Base-by-base conservation (phyloP, 2,888 invertebrate genomes). In the Sinodicranocentrus sp. region DNA sequence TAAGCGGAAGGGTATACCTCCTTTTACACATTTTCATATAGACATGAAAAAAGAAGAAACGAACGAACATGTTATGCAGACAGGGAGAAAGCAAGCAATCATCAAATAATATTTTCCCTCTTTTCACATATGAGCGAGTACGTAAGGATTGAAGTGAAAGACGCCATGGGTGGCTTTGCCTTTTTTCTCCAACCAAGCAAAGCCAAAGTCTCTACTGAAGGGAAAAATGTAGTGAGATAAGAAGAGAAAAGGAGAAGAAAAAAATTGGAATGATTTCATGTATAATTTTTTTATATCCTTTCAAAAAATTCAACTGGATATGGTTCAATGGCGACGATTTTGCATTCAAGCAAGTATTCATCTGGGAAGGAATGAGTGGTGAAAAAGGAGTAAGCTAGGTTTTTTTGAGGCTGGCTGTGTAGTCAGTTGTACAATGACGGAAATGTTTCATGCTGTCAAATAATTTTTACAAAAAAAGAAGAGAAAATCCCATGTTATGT, bases 161-260 rank as follows among this genome's bases (percentile, higher is more conserved):
- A 61, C 61, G 33, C 61, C 2, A 61, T 61, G 61, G 61, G 61
- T 61, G 61, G 61, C 28, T 61, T 59, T 48, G 28, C 61, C 15
- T 33, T 25, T n/a, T 26, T n/a, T 61, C 61, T 61, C 26, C n/a
- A 15, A 5, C 17, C 2, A 13, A 33, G 28, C 15, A n/a, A 10
- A 48, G 3, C 48, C 39, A 39, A 6, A 48, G 17, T 48, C n/a
- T 48, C 3, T 48, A 48, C 8, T 48, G 15, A n/a, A 17, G 8
- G n/a, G 3, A n/a, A n/a, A 48, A n/a, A 48, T n/a, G 17, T n/a
- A n/a, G 48, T 48, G 8, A 48, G 48, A 48, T 17, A 3, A 10
- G 39, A 13, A 39, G 39, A 39, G 39, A 6, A 13, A 8, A 39
- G 39, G 39, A 13, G 13, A 39, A 39, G 39, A 39, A 39, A 39